phyloP scores from a whole-genome alignment of 2,888 invertebrate genomes.

The Drosophila cognata region DNA sequence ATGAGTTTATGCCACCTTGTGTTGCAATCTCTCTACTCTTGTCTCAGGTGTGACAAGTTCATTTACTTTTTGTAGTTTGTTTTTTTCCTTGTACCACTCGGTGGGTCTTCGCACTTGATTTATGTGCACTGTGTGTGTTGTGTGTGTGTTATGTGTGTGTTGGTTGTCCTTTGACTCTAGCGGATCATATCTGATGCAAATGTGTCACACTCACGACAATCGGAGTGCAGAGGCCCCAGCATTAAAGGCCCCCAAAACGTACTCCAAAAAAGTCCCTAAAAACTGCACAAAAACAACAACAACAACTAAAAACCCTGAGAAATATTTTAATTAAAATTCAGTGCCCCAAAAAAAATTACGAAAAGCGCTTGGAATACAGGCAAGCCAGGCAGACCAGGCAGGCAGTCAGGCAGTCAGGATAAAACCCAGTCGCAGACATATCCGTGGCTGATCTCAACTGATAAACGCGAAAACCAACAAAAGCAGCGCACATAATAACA shows the following conservation, averaged over 20 bases:
- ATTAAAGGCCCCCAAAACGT: conserved; percentile 10
- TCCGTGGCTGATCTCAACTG: conserved; percentile 74
- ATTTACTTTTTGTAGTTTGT: conserved; percentile 41
- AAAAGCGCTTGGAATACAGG: conserved; percentile 50
- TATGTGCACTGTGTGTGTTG: conserved; percentile 32
- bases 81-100: conserved; percentile 53
- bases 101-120: conserved; percentile 61
- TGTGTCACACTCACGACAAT: conserved; percentile 76
- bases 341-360: conserved; percentile 63
- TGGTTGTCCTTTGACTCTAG: conserved; percentile 61
- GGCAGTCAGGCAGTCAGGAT: conserved; percentile 64
- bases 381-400: conserved; percentile 35
- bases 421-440: conserved; percentile 59
- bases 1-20: conserved; percentile 59
- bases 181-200: conserved; percentile 75
- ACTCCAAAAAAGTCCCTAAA: conserved; percentile 20
- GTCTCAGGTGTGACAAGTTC: conserved; percentile 64
- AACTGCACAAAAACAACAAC: conserved; percentile 8
- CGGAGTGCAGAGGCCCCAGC: conserved; percentile 8
- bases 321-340: conserved; percentile 81
- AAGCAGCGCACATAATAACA: conserved; percentile 46
- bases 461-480: conserved; percentile 79
- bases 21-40: conserved; percentile 4
- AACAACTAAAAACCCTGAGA: conserved; percentile 67
- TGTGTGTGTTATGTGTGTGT: conserved; percentile 15